phyloP scores from a whole-genome alignment of 2,888 invertebrate species.

The Invenusta paracnida region DNA sequence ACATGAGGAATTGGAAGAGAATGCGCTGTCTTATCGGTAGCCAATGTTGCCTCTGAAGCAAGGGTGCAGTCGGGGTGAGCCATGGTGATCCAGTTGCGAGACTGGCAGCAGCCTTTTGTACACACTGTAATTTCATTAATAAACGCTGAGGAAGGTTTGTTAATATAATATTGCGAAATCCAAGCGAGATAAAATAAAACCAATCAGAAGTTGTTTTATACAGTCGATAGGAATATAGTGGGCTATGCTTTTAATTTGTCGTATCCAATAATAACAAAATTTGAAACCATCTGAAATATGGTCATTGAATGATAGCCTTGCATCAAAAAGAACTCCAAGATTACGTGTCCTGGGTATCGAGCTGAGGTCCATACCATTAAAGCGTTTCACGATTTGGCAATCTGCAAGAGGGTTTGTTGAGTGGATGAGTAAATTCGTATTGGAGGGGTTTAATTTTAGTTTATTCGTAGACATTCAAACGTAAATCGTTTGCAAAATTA shows the following conservation, averaged over 20 bases:
- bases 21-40: not conserved
- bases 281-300: no score
- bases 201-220: no score
- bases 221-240: no score
- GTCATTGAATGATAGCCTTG: not conserved
- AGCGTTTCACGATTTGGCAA: not conserved
- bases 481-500: not conserved
- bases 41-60: not conserved
- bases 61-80: not conserved
- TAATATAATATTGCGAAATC: not conserved
- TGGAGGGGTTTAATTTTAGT: not conserved
- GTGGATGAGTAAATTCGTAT: not conserved
- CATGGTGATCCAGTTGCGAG: not conserved
- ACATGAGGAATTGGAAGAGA: not conserved
- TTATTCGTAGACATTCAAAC: not conserved
- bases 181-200: no score
- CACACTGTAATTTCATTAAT: not conserved
- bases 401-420: not conserved
- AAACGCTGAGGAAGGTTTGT: not conserved
- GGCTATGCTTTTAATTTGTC: no score
- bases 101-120: not conserved
- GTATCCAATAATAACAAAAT: no score
- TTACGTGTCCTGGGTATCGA: not conserved
- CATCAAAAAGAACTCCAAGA: not conserved
- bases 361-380: not conserved